Percentiles rank a stretch among this genome's conserved stretches.
phyloP scores from a whole-genome alignment of 2,797 vertebrate species.

The Leucoraja ocellata region DNA sequence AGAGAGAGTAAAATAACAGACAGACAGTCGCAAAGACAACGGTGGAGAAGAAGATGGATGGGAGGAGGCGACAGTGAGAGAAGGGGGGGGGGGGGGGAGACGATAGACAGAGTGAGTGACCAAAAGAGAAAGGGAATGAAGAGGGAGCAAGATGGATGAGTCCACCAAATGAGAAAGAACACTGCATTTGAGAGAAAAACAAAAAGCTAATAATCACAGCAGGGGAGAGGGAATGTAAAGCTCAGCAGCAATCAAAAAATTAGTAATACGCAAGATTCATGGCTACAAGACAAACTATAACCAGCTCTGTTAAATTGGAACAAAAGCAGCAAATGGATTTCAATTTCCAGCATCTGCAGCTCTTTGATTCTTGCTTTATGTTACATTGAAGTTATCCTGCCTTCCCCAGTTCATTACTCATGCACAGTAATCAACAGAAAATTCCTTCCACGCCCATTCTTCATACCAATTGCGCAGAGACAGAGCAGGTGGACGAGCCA shows the following conservation, averaged over 20 bases:
- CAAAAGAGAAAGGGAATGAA: not conserved
- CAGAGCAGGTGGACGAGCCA: not conserved
- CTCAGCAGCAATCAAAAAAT: not conserved
- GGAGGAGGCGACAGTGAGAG: not conserved
- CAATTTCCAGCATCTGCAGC: not conserved
- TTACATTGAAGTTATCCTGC: too few species aligned
- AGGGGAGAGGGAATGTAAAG: not conserved
- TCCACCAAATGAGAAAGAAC: not conserved
- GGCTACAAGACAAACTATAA: not conserved
- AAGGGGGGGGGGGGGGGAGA: too few species aligned
- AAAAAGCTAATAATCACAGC: not conserved
- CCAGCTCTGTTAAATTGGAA: not conserved
- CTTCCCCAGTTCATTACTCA: too few species aligned
- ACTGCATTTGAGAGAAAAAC: not conserved
- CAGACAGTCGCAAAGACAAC: not conserved
- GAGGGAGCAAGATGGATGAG: not conserved
- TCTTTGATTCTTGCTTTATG: not conserved
- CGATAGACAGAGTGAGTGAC: too few species aligned
- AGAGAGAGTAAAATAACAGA: not conserved
- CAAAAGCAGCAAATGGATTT: not conserved
- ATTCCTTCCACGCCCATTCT: not conserved
- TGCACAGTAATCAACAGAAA: not conserved
- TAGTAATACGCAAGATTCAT: not conserved
- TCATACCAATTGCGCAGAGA: too few species aligned
- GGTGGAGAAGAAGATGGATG: not conserved